These are phyloP conservation scores for Axis porcinus DNA, from an alignment of 2,113 vertebrate genomes.

Conservation along the genomic window DNA sequence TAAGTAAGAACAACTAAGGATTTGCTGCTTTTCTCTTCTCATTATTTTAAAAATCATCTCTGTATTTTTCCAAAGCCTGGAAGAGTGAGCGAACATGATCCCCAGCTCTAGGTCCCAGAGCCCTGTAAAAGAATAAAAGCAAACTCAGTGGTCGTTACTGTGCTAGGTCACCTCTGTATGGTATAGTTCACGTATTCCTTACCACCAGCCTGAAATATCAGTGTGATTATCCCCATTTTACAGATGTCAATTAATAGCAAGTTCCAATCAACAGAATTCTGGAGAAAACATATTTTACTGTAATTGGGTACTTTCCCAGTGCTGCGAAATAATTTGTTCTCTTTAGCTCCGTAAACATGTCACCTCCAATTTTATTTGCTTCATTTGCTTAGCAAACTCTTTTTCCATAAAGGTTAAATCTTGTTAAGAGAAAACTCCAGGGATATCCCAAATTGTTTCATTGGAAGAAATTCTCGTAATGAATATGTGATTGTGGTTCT, in stretches of 20 bases:
- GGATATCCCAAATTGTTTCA: slow-evolving; percentile 36
- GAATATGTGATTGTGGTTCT: background rate
- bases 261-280: background rate
- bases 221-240: background rate
- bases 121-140: background rate
- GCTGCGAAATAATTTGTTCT: slow-evolving; percentile 26
- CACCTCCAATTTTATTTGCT: slow-evolving; percentile 32
- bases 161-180: background rate
- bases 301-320: slow-evolving; percentile 38
- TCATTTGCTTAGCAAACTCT: slow-evolving; percentile 56
- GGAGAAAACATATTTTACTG: background rate
- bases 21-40: background rate
- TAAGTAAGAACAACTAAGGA: background rate
- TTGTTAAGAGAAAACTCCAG: slow-evolving; percentile 32
- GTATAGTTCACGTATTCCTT: background rate
- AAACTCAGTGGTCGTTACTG: background rate
- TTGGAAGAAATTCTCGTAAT: slow-evolving; percentile 25
- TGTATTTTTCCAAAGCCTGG: background rate
- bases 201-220: background rate
- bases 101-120: background rate
- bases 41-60: background rate
- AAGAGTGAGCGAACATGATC: background rate
- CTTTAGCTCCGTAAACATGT: slow-evolving; percentile 45
- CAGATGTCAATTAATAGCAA: slow-evolving; percentile 19
- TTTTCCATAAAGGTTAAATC: slow-evolving; percentile 30